phyloP scores from a whole-genome alignment of 2,888 invertebrate species.

The Sminthurides aquaticus region DNA sequence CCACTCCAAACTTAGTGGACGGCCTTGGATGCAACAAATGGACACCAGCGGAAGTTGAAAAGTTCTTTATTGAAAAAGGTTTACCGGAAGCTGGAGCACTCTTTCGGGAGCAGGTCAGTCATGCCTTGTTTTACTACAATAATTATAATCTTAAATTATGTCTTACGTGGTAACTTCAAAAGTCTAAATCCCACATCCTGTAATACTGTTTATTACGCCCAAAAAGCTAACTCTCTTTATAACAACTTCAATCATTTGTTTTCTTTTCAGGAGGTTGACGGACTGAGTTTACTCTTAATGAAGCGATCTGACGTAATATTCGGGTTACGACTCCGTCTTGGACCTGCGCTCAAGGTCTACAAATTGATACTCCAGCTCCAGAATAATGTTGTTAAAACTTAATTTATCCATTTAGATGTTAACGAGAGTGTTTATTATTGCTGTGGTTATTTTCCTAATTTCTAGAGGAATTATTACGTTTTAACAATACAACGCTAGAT shows the following conservation, averaged over 20 bases:
- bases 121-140: constrained; percentile 13
- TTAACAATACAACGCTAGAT: too few species aligned
- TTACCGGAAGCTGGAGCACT: constrained; percentile 68
- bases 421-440: too few species aligned
- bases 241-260: too few species aligned
- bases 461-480: too few species aligned
- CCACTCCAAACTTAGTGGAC: constrained; percentile 49
- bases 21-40: constrained; percentile 58
- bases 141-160: constrained; percentile 16
- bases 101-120: constrained; percentile 68
- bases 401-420: too few species aligned
- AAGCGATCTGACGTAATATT: constrained; percentile 75
- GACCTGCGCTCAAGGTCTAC: constrained; percentile 79
- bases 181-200: too few species aligned
- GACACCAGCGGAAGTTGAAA: constrained; percentile 73
- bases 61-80: constrained; percentile 69
- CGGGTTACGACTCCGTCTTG: constrained; percentile 72
- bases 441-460: too few species aligned
- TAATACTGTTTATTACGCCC: too few species aligned
- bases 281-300: constrained; percentile 73
- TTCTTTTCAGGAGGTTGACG: constrained; percentile 74
- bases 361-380: constrained; percentile 74
- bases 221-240: too few species aligned
- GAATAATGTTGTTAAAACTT: constrained; percentile 9
- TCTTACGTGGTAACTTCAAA: too few species aligned